Evolutionary conservation across 2,888 invertebrate genomes (phyloP), one percentile per base, ranked within the genome.

Genomic region (Blastobasis adustella): DNA sequence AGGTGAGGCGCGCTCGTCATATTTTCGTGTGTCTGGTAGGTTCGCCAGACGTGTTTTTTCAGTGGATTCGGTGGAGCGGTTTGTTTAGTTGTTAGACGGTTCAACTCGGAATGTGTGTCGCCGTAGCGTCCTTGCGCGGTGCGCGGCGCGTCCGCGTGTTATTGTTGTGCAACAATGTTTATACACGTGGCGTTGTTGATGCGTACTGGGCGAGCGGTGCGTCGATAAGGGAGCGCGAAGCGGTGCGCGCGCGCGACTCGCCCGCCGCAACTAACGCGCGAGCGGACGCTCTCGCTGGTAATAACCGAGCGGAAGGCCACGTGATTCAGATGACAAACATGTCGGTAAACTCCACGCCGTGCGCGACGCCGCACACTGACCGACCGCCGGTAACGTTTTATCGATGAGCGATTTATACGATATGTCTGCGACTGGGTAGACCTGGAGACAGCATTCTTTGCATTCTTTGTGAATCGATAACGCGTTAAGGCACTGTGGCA

Each of bases 131-230:
- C 79, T 81, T 80, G 82, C 68, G 68, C 70, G 71, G 73, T 81
- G 80, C 79, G 79, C 81, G 79, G 82, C 68, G 68, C 70, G 71
- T 72, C 70, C 78, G 76, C 76, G 75, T 85, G 84, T 82, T 82
- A 76, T 86, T 84, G 82, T 86, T 84, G 84, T 83, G 84, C 83
- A 80, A 84, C 82, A 82, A 77, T 85, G 84, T 86, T 84, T 82
- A 80, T 79, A 84, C 86, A 87, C 87, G 87, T 86, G 86, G 82
- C 77, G 71, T 58, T 72, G 73, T 75, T 75, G 77, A 79, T 76
- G 77, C 76, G 79, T 73, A 73, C 75, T 75, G 72, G 69, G 67
- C 67, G 55, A 56, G 48, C 58, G 60, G 70, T 67, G 68, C 71
- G 69, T 65, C 81, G 82, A 79, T 81, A 81, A 79, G 77, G 75